Base-by-base conservation (phyloP, 2,113 vertebrate species). In the Dinomys branickii region DNA sequence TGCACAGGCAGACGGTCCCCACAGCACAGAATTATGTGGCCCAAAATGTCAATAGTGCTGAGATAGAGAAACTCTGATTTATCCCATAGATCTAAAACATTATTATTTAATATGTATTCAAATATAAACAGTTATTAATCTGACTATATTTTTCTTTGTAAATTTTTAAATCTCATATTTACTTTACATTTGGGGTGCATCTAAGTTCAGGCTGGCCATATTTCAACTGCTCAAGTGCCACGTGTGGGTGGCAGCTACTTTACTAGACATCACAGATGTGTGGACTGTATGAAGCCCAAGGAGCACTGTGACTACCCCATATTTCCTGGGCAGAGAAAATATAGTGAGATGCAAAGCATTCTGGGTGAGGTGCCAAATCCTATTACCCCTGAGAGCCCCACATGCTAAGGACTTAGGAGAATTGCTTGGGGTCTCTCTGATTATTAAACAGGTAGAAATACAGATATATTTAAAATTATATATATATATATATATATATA, bases 61-160 rank as follows among this genome's bases (percentile, higher is more conserved):
- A 47, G n/a, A 58, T 11, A 94, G 58, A 91, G 65, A 92, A 81
- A 41, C 41, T 78, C 71, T 61, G 65, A 69, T 75, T 44, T 56
- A 75, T 75, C 26, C 38, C 28, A 22, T 14, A 41, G 26, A 22
- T 59, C 28, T 19, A 28, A 63, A 88, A 58, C 9, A 9, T 50
- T 75, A 13, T 90, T 8, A 65, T 86, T 94, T 89, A 20, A 52
- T n/a, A 81, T 41, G 4, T 35, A 73, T 91, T 47, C 33, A 85
- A 88, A 84, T 58, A 24, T 50, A 67, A 93, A 77, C 41, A 47
- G 28, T 56, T 16, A 52, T 84, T 19, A 44, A 86, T 73, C 26
- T 16, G 54, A 83, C 73, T 88, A 44, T 14, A 2, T 65, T 91
- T 56, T 13, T 47, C 54, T 63, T 35, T 69, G 38, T 26, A 63